Percentiles rank a stretch among this genome's conserved stretches.
These are phyloP conservation scores for Aplodontia rufa DNA, from an alignment of 2,113 vertebrate species.

Conservation along the genomic window DNA sequence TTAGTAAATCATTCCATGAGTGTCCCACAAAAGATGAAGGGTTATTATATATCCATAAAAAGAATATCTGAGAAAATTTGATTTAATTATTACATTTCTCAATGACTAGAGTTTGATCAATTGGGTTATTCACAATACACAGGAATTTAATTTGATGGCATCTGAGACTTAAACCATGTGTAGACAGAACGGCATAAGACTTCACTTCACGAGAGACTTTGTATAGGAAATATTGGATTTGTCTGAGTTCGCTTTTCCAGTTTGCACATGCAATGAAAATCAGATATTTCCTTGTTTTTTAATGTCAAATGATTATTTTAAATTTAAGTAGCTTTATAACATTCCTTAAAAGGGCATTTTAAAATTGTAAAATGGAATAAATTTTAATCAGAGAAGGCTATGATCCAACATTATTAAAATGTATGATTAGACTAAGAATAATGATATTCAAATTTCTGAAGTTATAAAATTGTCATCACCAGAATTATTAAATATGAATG, in stretches of 20 bases:
- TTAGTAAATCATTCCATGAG: too few relatives aligned
- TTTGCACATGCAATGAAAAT: not conserved
- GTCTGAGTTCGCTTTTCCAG: rapidly evolving
- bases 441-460: not conserved
- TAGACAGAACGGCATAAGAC: not conserved
- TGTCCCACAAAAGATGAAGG: too few relatives aligned
- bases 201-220: not conserved
- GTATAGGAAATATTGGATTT: not conserved
- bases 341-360: not conserved
- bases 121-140: not conserved
- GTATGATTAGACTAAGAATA: not conserved
- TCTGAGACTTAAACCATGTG: not conserved
- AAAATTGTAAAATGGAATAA: not conserved
- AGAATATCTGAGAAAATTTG: not conserved
- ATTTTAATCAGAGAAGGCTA: not conserved
- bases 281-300: not conserved
- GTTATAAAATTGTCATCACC: not conserved
- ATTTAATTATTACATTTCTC: not conserved
- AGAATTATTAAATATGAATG: not conserved
- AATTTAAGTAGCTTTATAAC: not conserved
- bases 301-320: not conserved
- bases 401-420: not conserved
- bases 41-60: too few relatives aligned
- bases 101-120: not conserved
- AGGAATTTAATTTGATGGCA: not conserved